These are phyloP conservation scores for Myotis yumanensis DNA, from an alignment of 2,113 vertebrate species.

Conservation along the genomic window DNA sequence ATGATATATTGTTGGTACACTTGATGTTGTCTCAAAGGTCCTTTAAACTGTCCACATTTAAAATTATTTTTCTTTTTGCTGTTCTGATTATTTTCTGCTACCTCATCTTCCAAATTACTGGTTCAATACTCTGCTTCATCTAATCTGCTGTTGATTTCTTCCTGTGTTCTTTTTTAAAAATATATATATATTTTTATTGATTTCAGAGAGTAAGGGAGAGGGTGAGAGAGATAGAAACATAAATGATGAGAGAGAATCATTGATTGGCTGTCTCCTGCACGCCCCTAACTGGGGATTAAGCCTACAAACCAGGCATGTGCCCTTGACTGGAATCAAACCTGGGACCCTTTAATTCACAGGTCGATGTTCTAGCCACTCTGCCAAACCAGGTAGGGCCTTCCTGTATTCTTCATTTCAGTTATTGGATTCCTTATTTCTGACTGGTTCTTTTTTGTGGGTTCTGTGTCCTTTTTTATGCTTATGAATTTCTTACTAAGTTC, in stretches of 20 bases:
- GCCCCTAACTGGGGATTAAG: too few species aligned
- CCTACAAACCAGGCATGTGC: too few species aligned
- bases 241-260: too few species aligned
- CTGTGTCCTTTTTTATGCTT: neutral
- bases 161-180: neutral
- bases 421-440: neutral
- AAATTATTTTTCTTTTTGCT: neutral
- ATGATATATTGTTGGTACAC: neutral
- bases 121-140: neutral
- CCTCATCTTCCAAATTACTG: neutral
- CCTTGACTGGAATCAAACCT: too few species aligned
- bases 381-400: too few species aligned
- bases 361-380: too few species aligned
- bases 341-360: too few species aligned
- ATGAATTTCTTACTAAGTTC: neutral
- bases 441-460: neutral
- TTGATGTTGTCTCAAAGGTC: neutral
- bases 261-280: too few species aligned
- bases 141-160: neutral
- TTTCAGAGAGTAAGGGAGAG: too few species aligned
- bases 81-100: neutral
- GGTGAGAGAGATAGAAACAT: too few species aligned
- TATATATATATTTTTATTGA: too few species aligned
- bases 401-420: neutral
- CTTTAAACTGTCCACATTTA: neutral